These are phyloP conservation scores for Cyprinodon tularosa DNA, from an alignment of 2,113 vertebrate genomes.

Conservation along the genomic window DNA sequence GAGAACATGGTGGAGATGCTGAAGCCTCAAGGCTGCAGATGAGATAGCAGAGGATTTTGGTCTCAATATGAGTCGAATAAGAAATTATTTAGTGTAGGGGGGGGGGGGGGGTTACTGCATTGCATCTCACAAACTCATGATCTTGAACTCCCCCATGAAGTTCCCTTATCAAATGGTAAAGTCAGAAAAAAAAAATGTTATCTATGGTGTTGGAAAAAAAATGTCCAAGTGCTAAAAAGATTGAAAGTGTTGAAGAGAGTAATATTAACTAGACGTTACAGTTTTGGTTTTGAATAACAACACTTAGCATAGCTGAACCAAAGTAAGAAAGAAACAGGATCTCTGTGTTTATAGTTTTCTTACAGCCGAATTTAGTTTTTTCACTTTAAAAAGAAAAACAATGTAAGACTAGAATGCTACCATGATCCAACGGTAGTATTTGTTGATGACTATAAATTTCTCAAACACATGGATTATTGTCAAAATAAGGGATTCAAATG, in stretches of 20 bases:
- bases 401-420: neutral
- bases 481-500: too few relatives aligned
- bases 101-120: neutral
- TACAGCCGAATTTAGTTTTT: too few relatives aligned
- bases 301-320: too few relatives aligned
- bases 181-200: neutral
- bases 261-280: neutral
- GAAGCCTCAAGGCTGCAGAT: slow-evolving; percentile 52
- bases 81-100: neutral
- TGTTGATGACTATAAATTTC: neutral
- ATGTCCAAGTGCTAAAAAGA: neutral
- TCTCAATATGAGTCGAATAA: slow-evolving; percentile 10
- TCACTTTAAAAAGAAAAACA: neutral
- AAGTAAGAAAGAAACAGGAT: too few relatives aligned
- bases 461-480: too few relatives aligned
- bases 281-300: neutral
- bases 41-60: slow-evolving; percentile 20
- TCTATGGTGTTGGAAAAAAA: neutral
- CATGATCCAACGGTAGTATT: neutral
- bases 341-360: too few relatives aligned
- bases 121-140: neutral
- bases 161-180: too few relatives aligned
- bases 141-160: slow-evolving; percentile 5
- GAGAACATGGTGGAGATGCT: slow-evolving; percentile 78
- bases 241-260: neutral